Base-by-base conservation (phyloP, 2,797 vertebrate species). In the Cichlasoma orientale region DNA sequence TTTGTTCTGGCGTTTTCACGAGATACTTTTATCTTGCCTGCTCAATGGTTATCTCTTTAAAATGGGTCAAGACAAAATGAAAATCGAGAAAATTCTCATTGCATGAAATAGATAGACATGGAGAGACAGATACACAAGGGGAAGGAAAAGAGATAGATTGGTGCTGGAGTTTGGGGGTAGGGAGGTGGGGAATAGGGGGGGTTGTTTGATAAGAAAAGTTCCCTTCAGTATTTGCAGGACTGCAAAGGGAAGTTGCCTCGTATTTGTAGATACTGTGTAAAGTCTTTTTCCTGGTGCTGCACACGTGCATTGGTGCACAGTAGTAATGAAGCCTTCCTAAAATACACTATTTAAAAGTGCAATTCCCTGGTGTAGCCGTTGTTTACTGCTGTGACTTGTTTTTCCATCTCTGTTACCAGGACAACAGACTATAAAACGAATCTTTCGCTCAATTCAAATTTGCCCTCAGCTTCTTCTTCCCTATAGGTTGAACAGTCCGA, bases 1-100 rank as follows among this genome's bases (percentile, higher is more conserved):
- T 69, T 85, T 82, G 83, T 84, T 82, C 82, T 75, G 8, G 33
- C 76, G 82, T 73, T 82, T 53, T 77, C 75, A 54, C 59, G 75
- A 78, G 57, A 70, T 76, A 78, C 69, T 82, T 88, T 84, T 85
- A 89, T 90, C 88, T 78, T 77, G 76, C 80, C 82, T 83, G 81
- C 85, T 92, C 80, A 63, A 85, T 74, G 77, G 80, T 88, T 92
- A 90, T 90, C 80, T 79, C 38, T 72, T 90, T 80, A 90, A 94
- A 92, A 89, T 90, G 90, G 91, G 92, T 91, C 87, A 90, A 87
- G 81, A 85, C 79, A 79, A 92, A 92, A 88, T 87, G 81, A 83
- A 88, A 89, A 86, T 79, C 18, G 66, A 84, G 79, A 86, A 83
- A 88, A 61, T 86, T 89, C 56, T 75, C 61, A 76, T 63, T 74